Evolutionary conservation across 2,888 invertebrate genomes (phyloP).

Genomic region (Drosophila meridiana): DNA sequence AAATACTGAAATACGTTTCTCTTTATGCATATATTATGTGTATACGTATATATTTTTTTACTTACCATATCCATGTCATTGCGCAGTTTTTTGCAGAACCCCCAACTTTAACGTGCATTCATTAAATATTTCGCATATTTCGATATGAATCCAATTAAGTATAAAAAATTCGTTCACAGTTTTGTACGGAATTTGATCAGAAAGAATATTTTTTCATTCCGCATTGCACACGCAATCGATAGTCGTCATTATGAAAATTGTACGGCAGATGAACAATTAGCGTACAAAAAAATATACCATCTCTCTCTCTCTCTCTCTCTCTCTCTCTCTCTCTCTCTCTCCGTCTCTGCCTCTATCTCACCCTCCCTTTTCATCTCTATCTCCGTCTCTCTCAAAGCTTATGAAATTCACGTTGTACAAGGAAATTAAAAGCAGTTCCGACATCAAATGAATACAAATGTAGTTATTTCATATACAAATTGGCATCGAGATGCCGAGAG

Average conservation of each 20-base stretch:
- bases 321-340: neutral
- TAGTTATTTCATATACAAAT: conserved; percentile 29
- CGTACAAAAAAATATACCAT: neutral
- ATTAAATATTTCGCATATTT: conserved; percentile 9
- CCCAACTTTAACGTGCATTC: neutral
- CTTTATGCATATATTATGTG: neutral
- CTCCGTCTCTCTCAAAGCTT: neutral
- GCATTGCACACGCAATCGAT: neutral
- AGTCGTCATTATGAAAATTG: conserved; percentile 4
- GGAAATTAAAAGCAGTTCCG: conserved; percentile 5
- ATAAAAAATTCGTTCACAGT: neutral
- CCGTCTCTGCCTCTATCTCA: neutral
- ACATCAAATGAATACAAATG: conserved; percentile 35
- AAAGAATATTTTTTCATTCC: conserved; percentile 5
- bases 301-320: neutral
- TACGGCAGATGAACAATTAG: conserved; percentile 1
- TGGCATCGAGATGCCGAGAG: neutral
- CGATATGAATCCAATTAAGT: conserved; percentile 2
- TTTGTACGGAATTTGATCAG: conserved; percentile 1
- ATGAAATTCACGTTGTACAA: conserved; percentile 14
- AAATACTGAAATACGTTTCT: neutral
- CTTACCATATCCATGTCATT: neutral
- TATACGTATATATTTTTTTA: neutral
- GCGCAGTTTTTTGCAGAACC: neutral
- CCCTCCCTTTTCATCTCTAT: neutral